Evolutionary conservation across 2,888 invertebrate species (phyloP).

Genomic region (Mactromeris polynyma): DNA sequence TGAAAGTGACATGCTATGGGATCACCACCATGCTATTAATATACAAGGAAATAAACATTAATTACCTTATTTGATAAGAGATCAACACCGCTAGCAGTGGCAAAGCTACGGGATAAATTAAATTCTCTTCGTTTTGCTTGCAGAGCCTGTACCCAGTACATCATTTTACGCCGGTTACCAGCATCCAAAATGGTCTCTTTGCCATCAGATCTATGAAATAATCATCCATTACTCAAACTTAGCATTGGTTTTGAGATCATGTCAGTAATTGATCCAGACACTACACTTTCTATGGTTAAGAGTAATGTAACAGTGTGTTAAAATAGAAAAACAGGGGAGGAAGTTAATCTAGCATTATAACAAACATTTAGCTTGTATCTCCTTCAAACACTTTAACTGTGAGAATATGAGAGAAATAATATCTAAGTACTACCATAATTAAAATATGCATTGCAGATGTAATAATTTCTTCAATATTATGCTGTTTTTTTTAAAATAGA

Average conservation of each 20-base stretch:
- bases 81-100: slow-evolving; percentile 60
- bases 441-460: no score
- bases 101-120: slow-evolving; percentile 77
- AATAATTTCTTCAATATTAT: no score
- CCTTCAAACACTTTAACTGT: background rate
- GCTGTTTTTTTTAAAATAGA: no score
- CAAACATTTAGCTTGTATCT: background rate
- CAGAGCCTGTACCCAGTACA: slow-evolving; percentile 87
- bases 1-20: no score
- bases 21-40: no score
- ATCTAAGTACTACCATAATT: no score
- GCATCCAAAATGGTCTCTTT: slow-evolving; percentile 86
- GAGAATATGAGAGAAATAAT: no score
- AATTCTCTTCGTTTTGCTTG: slow-evolving; percentile 86
- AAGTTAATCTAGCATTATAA: background rate
- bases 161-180: slow-evolving; percentile 84
- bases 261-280: background rate
- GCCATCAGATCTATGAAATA: slow-evolving; percentile 83
- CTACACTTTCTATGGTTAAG: background rate
- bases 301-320: background rate
- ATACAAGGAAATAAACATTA: background rate
- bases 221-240: no score
- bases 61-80: slow-evolving; percentile 55
- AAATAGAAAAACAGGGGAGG: background rate
- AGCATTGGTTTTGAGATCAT: no score